A percentile compares a stretch with the other conserved stretches of the same genome.
Conservation (phyloP, 2,888 invertebrate genomes). For the Watsonalla binaria region DNA sequence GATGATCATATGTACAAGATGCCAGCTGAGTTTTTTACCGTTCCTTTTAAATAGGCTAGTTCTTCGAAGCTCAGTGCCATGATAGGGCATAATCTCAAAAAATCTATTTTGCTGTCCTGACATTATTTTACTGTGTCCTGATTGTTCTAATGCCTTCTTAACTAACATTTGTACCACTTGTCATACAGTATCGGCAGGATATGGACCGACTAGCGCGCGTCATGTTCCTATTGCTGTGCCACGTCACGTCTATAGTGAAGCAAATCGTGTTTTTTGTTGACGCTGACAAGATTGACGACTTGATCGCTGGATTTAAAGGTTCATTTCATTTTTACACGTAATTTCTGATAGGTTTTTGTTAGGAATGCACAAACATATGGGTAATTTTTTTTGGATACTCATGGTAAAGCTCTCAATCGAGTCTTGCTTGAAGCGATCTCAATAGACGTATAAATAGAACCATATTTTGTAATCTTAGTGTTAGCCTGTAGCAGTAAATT, state of each 20-base stretch:
- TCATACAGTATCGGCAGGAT: slow-evolving; percentile 38
- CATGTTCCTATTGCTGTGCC: slow-evolving; percentile 59
- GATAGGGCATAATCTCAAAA: not conserved
- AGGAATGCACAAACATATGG: too few relatives aligned
- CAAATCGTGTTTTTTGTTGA: slow-evolving; percentile 45
- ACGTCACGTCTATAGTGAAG: slow-evolving; percentile 54
- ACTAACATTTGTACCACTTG: not conserved
- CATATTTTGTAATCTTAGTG: not conserved
- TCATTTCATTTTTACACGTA: not conserved
- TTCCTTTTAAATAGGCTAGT: too few relatives aligned
- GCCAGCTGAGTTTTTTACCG: not conserved
- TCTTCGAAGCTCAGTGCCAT: not conserved
- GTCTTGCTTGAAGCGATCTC: too few relatives aligned
- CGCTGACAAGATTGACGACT: slow-evolving; percentile 23
- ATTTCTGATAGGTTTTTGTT: too few relatives aligned
- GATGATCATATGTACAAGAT: not conserved
- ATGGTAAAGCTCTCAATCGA: not conserved
- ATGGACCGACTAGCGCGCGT: slow-evolving; percentile 53
- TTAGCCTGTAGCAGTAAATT: not conserved
- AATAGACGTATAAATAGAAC: not conserved
- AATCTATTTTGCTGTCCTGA: not conserved
- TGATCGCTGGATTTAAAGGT: slow-evolving; percentile 27
- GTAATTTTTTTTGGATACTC: too few relatives aligned
- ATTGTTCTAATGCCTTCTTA: not conserved
- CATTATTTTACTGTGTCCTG: too few relatives aligned